Conservation (phyloP, 1,140 invertebrate species). For the Apocrypta bakeri region DNA sequence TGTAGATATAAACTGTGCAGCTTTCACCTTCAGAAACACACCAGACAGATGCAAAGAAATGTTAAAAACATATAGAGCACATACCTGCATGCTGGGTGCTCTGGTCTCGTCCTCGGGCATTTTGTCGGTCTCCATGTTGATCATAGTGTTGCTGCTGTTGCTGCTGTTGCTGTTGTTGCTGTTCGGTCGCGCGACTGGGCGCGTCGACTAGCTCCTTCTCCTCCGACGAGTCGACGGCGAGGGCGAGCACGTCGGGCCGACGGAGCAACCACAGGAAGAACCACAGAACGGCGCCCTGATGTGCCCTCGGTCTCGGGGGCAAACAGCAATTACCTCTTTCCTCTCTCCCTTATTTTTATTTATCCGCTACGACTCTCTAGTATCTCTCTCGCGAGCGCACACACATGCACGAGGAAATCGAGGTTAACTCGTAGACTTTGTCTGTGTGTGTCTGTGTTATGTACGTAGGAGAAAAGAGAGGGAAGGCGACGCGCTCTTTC, state of each 20-base stretch:
- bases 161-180: constrained; percentile 44
- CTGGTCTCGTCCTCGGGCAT: constrained; percentile 77
- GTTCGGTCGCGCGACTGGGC: background rate
- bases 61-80: background rate
- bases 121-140: constrained; percentile 82
- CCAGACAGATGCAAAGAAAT: background rate
- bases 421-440: constrained; percentile 65
- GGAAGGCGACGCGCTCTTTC: constrained; percentile 17
- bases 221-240: background rate
- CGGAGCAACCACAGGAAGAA: constrained; percentile 32
- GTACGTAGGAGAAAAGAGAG: constrained; percentile 16
- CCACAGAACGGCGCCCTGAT: constrained; percentile 1
- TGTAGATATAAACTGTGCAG: background rate
- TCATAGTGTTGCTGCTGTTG: constrained; percentile 63
- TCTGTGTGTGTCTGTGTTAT: background rate
- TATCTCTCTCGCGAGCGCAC: background rate
- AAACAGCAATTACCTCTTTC: constrained; percentile 18
- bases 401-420: constrained; percentile 13
- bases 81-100: constrained; percentile 74
- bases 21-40: background rate
- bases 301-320: background rate
- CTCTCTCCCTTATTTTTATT: constrained; percentile 8
- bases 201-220: constrained; percentile 2
- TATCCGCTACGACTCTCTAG: background rate
- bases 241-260: background rate